Evolutionary conservation across 2,113 vertebrate species (phyloP).

Genomic region (Apeltes quadracus): DNA sequence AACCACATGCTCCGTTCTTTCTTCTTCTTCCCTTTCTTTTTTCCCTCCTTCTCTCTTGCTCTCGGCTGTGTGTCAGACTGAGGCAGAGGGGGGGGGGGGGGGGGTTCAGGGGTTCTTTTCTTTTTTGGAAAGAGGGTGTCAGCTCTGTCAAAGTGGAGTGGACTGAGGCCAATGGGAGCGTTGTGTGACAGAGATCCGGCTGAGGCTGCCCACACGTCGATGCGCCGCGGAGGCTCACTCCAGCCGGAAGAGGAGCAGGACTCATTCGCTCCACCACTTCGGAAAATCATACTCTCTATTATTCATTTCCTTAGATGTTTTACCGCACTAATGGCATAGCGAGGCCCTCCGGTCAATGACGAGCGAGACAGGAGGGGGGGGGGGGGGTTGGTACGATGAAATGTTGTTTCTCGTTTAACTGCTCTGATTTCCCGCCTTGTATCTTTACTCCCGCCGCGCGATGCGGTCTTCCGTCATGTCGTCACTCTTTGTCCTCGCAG

Average conservation of each 20-base stretch:
- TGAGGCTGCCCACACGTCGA: constrained; percentile 64
- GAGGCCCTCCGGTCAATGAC: constrained; percentile 75
- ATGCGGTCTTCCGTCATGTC: constrained; percentile 50
- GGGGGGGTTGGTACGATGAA: constrained; percentile 62
- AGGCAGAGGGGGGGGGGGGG: not conserved
- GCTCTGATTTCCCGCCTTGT: constrained; percentile 70
- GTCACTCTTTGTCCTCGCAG: constrained; percentile 38
- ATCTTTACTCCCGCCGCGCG: too few relatives aligned
- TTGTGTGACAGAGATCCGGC: constrained; percentile 47
- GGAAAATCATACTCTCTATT: constrained; percentile 80
- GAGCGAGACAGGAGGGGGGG: constrained; percentile 44
- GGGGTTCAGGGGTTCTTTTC: constrained; percentile 44
- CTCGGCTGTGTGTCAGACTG: constrained; percentile 46
- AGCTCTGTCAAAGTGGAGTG: constrained; percentile 60
- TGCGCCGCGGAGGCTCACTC: constrained; percentile 67
- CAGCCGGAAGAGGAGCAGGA: constrained; percentile 70
- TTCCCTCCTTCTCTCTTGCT: constrained; percentile 13
- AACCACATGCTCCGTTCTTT: constrained; percentile 88
- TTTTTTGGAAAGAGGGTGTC: constrained; percentile 53
- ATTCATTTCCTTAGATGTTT: constrained; percentile 82
- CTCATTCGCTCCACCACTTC: constrained; percentile 74
- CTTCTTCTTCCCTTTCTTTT: constrained; percentile 44
- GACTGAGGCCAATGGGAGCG: constrained; percentile 52
- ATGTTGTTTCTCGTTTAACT: constrained; percentile 68
- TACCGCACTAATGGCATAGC: constrained; percentile 77